A percentile compares a stretch with the other conserved stretches of the same genome.
phyloP scores from a whole-genome alignment of 2,113 vertebrate genomes.

The Cheirogaleus medius region DNA sequence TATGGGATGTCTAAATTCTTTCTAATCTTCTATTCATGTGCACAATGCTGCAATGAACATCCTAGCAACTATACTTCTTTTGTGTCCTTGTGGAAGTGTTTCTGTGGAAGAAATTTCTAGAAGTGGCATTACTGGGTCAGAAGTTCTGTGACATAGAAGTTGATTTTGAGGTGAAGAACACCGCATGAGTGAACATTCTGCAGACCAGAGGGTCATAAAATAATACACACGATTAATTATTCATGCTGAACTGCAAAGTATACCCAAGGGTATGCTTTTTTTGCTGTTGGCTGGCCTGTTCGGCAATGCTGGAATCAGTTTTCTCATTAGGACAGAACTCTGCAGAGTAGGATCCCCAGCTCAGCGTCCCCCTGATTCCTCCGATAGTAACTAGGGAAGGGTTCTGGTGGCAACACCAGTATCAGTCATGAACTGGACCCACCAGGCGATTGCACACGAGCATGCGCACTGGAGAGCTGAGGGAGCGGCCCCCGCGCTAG shows the following conservation, averaged over 20 bases:
- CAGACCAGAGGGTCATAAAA: neutral
- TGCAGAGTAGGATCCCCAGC: neutral
- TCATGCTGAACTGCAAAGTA: neutral
- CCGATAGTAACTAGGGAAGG: neutral
- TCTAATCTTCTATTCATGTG: neutral
- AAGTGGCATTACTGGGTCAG: neutral
- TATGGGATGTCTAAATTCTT: neutral
- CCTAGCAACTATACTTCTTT: neutral
- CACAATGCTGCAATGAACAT: neutral
- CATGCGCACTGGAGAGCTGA: fast-evolving
- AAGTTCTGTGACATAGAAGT: neutral
- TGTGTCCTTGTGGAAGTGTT: neutral
- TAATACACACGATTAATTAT: neutral
- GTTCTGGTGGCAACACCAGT: neutral
- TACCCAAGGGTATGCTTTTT: neutral
- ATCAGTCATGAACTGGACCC: neutral
- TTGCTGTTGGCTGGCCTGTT: neutral
- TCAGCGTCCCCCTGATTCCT: neutral
- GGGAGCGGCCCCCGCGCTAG: neutral
- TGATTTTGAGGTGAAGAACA: neutral
- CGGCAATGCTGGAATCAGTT: neutral
- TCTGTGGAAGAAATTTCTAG: neutral
- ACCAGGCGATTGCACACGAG: fast-evolving
- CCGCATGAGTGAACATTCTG: neutral
- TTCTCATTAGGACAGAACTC: neutral